Base-by-base conservation (phyloP, 2,888 invertebrate species). In the Microctonus aethiopoides region DNA sequence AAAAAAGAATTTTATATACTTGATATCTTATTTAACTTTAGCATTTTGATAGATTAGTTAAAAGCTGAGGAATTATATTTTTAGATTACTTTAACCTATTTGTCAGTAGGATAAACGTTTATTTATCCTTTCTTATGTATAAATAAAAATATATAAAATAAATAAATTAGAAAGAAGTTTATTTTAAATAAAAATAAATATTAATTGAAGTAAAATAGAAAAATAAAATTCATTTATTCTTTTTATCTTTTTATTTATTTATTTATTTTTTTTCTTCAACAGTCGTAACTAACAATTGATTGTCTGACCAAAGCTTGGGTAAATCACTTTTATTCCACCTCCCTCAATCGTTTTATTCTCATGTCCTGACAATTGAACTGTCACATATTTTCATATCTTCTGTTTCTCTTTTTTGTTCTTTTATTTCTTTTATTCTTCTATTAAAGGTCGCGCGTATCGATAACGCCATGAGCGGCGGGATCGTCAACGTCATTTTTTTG, bases 11-110 rank as follows among this genome's bases (percentile, higher is more conserved):
- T 46, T 32, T 16, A 46, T 16, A 46, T 60, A n/a, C n/a, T n/a
- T n/a, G n/a, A 60, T 67, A 52, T 57, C 41, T 66, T 57, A 41
- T 66, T 57, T 41, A 57, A 22, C n/a, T n/a, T n/a, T 16, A 41
- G 32, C 41, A 66, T 66, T 24, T 46, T 20, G 39, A 9, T 4
- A 13, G 26, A 0, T 26, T 10, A 11, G 26, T 54, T 54, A 13
- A 1, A 20, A 13, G 22, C 20, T 20, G 39, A n/a, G n/a, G n/a
- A n/a, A n/a, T n/a, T n/a, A n/a, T n/a, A n/a, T n/a, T n/a, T n/a
- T n/a, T n/a, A n/a, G n/a, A n/a, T n/a, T n/a, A n/a, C n/a, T n/a
- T n/a, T n/a, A n/a, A n/a, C n/a, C n/a, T n/a, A n/a, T n/a, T n/a
- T n/a, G n/a, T n/a, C n/a, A n/a, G n/a, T n/a, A n/a, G n/a, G n/a